Percentiles rank a stretch among this genome's conserved stretches.
phyloP scores from a whole-genome alignment of 2,888 invertebrate species.

The Xanthostigma xanthostigma region DNA sequence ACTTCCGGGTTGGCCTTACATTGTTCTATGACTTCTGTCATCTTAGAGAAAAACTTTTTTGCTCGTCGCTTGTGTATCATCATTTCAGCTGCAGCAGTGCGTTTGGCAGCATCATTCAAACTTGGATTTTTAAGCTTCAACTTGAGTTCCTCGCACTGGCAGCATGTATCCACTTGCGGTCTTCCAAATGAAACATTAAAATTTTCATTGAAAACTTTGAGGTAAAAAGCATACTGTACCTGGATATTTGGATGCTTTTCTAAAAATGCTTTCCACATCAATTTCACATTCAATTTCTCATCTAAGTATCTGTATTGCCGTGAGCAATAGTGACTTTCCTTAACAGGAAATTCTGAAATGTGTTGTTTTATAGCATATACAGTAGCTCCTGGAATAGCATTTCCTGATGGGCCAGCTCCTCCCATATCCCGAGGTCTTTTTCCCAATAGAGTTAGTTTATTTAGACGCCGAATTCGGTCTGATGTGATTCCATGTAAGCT shows the following conservation, averaged over 20 bases:
- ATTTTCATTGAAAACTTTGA: constrained; percentile 3
- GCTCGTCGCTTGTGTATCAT: constrained; percentile 10
- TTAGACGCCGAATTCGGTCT: too few relatives aligned
- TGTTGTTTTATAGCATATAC: neutral
- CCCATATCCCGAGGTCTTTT: too few relatives aligned
- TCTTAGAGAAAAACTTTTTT: constrained; percentile 11
- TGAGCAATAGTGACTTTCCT: neutral
- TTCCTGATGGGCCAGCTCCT: neutral
- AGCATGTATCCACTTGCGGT: constrained; percentile 9
- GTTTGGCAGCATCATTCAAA: constrained; percentile 10
- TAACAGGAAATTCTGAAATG: constrained; percentile 1
- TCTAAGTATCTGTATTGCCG: constrained; percentile 1
- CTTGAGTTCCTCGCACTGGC: constrained; percentile 8
- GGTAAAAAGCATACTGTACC: constrained; percentile 1
- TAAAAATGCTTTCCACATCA: neutral
- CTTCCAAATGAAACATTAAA: constrained; percentile 8
- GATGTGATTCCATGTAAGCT: too few relatives aligned
- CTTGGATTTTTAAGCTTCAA: constrained; percentile 8
- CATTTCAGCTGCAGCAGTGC: constrained; percentile 9
- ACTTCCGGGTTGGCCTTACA: constrained; percentile 6
- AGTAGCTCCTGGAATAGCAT: neutral
- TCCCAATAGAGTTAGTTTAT: too few relatives aligned
- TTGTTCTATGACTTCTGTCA: constrained; percentile 5
- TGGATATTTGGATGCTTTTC: too few relatives aligned
- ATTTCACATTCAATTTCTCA: constrained; percentile 4